Evolutionary conservation across 1,140 invertebrate species (phyloP), one percentile per base, ranked within the genome.

Genomic region (Babylonia areolata): DNA sequence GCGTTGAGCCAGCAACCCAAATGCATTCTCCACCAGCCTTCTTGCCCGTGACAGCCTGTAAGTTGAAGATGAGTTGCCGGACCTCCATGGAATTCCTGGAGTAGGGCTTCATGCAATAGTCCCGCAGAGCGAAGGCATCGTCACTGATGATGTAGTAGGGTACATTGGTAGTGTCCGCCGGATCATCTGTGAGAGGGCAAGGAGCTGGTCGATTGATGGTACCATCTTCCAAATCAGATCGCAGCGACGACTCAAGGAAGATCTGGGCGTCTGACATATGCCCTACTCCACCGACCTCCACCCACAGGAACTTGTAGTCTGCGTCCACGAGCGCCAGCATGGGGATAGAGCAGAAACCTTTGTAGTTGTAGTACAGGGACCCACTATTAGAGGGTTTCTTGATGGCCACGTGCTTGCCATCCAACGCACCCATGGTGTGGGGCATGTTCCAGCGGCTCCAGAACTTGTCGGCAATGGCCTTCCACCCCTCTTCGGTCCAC

Each of bases 391-490:
- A 20, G 23, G 37, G 77, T 17, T 28, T 37, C n/a, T 46, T 39
- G 23, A 79, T 33, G n/a, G 77, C 77, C 37, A 79, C 42, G 28
- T 79, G 77, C 42, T 79, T 79, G 9, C 77, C 77, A 33, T 31
- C 77, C 77, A 79, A 28, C 9, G 77, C 77, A 33, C 77, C 77
- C 23, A 31, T 33, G 37, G 9, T 11, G 37, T 79, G 77, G 17
- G 77, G 77, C 28, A 79, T n/a, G 37, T 79, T 39, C 77, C 77
- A 79, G 0, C 28, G 5, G 5, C 15, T 46, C 5, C 15, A 33
- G 71, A 33, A 31, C 31, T 37, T 75, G 71, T 33, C 2, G 12
- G 31, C 71, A 12, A 46, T 46, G 42, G 42, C 42, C 42, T 46
- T 46, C 42, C 42, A 46, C 15, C 15, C 42, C 5, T 5, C 42